Base-by-base conservation (phyloP, 2,797 vertebrate genomes). In the Hirundo rustica region DNA sequence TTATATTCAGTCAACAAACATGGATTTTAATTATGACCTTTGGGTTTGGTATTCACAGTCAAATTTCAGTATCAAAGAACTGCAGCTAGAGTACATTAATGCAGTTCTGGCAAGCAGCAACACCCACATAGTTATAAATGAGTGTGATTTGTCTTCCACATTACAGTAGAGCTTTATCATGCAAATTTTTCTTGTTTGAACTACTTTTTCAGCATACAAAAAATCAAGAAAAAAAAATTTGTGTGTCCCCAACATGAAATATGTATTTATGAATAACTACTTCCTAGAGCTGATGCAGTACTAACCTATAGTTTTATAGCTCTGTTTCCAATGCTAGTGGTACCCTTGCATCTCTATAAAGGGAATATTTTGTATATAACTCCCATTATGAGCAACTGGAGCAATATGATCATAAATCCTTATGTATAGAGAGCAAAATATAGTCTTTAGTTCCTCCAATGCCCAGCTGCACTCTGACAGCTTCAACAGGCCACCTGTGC, bases 321-420 rank as follows among this genome's bases (percentile, higher is more conserved):
- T 85, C 22, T 79, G 20, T 50, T 96, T 91, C 58, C 61, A 55
- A 25, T 85, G 78, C 58, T 36, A 62, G 42, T 30, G 48, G 51
- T 82, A 73, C 57, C 32, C 47, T 93, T 80, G 53, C 58, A 67
- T 82, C 47, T 88, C 51, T 64, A 7, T 45, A 90, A 96, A 94
- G 16, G 81, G 74, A 38, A 91, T 93, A 84, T 79, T 92, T 91
- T 94, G 67, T 81, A 76, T 70, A 61, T 73, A 94, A 92, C 14
- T 88, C 78, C 36, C 47, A 62, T 94, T 94, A 96, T 44, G 78
- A 93, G 64, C 91, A 81, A 91, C 12, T 38, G 42, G 58, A 93
- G 44, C 38, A 81, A 53, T 54, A 68, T 21, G 58, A 65, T 90
- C 48, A 45, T 92, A 95, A 93, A 90, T 75, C 62, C 36, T 95